A percentile compares a stretch with the other conserved stretches of the same genome.
Conservation (phyloP, 2,888 invertebrate species). For the Ichneumoninae sp. region DNA sequence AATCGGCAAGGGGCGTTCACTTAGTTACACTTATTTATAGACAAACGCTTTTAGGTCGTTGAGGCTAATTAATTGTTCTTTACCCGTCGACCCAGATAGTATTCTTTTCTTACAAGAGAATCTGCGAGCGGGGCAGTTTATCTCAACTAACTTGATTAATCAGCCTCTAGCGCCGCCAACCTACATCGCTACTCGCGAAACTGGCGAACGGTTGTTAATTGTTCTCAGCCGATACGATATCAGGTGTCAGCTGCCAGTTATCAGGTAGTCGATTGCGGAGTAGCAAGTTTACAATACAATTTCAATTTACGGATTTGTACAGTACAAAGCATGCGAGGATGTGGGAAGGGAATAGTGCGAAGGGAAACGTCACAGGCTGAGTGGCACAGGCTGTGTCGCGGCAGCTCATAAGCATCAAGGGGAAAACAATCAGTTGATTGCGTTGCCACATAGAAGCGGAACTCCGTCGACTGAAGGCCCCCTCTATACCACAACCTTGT, state of each 20-base stretch:
- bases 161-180: background rate
- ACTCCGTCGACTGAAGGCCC: background rate
- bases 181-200: background rate
- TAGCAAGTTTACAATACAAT: slow-evolving; percentile 3
- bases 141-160: slow-evolving; percentile 61
- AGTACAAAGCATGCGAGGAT: background rate
- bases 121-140: slow-evolving; percentile 17
- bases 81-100: background rate
- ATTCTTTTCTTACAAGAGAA: background rate
- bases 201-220: background rate
- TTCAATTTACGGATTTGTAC: slow-evolving; percentile 34
- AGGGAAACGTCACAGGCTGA: background rate
- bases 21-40: slow-evolving; percentile 17
- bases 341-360: background rate
- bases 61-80: background rate
- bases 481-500: background rate
- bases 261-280: background rate
- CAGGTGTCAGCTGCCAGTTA: background rate
- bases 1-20: background rate
- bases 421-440: slow-evolving; percentile 48
- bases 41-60: background rate
- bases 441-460: background rate
- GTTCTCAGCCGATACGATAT: background rate
- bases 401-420: slow-evolving; percentile 12
- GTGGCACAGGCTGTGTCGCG: background rate